These are phyloP conservation scores for Aplodontia rufa DNA, from an alignment of 2,113 vertebrate species.

Conservation along the genomic window DNA sequence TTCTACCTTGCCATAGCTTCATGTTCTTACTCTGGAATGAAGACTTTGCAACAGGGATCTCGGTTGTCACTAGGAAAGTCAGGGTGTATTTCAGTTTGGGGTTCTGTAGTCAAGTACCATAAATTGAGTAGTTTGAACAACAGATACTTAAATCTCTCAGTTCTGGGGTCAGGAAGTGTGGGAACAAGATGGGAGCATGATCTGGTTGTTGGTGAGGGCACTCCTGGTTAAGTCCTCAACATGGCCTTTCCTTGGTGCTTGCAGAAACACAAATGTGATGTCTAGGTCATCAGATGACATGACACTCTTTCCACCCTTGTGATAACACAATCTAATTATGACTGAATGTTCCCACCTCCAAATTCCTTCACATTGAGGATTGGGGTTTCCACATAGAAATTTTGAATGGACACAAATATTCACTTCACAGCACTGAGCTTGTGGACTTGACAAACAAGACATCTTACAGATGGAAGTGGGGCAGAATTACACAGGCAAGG, in stretches of 20 bases:
- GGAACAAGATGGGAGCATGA: too few relatives aligned
- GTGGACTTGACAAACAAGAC: not conserved
- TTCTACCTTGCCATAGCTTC: not conserved
- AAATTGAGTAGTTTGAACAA: not conserved
- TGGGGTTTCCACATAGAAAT: not conserved
- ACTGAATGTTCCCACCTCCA: not conserved
- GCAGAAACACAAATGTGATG: rapidly evolving
- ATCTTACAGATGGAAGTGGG: too few relatives aligned
- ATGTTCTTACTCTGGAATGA: not conserved
- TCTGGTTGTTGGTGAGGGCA: rapidly evolving
- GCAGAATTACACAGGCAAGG: too few relatives aligned
- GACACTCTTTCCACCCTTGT: not conserved
- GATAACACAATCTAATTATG: not conserved
- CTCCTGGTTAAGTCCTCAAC: not conserved
- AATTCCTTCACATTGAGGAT: not conserved
- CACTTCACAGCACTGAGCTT: not conserved
- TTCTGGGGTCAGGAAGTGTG: not conserved
- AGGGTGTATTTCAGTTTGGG: not conserved
- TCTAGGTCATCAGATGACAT: too few relatives aligned
- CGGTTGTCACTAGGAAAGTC: not conserved
- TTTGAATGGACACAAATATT: not conserved
- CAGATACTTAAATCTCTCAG: not conserved
- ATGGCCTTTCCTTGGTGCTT: not conserved
- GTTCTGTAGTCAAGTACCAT: not conserved
- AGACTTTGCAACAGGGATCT: not conserved